phyloP scores from a whole-genome alignment of 2,797 vertebrate species.

The Pseudochromis fuscus region DNA sequence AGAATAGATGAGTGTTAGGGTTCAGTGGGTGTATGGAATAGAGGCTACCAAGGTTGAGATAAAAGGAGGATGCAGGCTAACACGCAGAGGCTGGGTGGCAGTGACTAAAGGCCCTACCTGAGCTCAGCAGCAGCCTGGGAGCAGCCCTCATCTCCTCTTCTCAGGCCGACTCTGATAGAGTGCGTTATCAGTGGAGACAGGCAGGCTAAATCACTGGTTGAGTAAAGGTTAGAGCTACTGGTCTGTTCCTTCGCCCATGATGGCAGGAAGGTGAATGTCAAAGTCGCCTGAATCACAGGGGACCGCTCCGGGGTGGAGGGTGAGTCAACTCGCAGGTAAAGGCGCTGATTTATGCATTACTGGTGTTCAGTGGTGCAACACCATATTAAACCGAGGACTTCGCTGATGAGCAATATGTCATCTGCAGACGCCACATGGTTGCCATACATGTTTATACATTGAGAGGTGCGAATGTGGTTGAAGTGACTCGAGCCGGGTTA shows the following conservation, averaged over 20 bases:
- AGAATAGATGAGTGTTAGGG: constrained; percentile 66
- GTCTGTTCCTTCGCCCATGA: constrained; percentile 68
- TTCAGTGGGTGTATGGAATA: constrained; percentile 70
- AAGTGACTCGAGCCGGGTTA: constrained; percentile 10
- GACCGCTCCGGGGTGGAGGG: constrained; percentile 55
- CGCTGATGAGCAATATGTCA: constrained; percentile 62
- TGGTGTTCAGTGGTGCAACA: constrained; percentile 69
- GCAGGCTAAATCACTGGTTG: constrained; percentile 76
- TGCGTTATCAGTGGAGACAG: constrained; percentile 78
- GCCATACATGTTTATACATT: constrained; percentile 10
- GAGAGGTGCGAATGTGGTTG: background rate
- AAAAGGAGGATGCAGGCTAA: constrained; percentile 62
- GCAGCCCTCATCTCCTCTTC: constrained; percentile 59
- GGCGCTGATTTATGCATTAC: constrained; percentile 71
- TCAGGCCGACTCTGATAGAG: constrained; percentile 70
- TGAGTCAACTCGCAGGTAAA: constrained; percentile 57
- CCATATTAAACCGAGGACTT: constrained; percentile 63
- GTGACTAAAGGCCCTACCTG: constrained; percentile 70
- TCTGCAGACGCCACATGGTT: constrained; percentile 30
- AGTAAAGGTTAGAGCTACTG: constrained; percentile 79
- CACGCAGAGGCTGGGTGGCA: constrained; percentile 49
- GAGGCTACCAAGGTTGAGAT: constrained; percentile 65
- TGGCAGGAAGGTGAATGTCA: constrained; percentile 79
- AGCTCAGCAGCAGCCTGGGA: constrained; percentile 41
- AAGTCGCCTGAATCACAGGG: constrained; percentile 68